Evolutionary conservation across 2,113 vertebrate species (phyloP), one percentile per base, ranked within the genome.

Genomic region (Menidia beryllina): DNA sequence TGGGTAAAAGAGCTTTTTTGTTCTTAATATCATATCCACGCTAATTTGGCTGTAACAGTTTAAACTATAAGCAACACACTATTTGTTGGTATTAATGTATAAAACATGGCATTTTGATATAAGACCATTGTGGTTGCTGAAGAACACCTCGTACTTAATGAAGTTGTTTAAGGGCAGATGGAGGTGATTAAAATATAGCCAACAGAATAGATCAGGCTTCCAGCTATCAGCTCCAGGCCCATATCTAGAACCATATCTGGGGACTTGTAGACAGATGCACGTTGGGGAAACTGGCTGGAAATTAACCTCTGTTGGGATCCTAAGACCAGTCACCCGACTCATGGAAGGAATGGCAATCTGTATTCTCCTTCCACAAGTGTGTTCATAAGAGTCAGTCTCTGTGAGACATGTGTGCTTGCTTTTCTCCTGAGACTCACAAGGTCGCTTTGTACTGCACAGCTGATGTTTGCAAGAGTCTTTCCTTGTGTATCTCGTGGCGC

Each of bases 401-500:
- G 30, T 60, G 23, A 24, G 51, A 19, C 51, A 20, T 49, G 21
- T 64, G 56, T 15, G 45, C 41, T 43, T 20, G 14, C 26, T 58
- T 13, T 15, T 19, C 30, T 48, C 53, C 43, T 56, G 54, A 53
- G 41, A 15, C 64, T 17, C 55, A 19, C 30, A 66, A 38, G 52
- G 23, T 19, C 21, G 66, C 19, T 43, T 75, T 14, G 25, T 14
- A 30, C 11, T 58, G n/a, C 38, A 39, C 50, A 36, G 53, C 12
- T 36, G 5, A 10, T 61, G 49, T 79, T 50, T 54, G 60, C 50
- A 11, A 13, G 49, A 62, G 48, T 57, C 63, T 77, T 73, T 54
- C 72, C 69, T 27, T 6, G 43, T 45, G 19, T 59, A 77, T 74
- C 72, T 72, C 72, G 70, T 61, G 64, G 66, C 64, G 62, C 54